Conservation (phyloP, 2,888 invertebrate species). For the Bugulina stolonifera region DNA sequence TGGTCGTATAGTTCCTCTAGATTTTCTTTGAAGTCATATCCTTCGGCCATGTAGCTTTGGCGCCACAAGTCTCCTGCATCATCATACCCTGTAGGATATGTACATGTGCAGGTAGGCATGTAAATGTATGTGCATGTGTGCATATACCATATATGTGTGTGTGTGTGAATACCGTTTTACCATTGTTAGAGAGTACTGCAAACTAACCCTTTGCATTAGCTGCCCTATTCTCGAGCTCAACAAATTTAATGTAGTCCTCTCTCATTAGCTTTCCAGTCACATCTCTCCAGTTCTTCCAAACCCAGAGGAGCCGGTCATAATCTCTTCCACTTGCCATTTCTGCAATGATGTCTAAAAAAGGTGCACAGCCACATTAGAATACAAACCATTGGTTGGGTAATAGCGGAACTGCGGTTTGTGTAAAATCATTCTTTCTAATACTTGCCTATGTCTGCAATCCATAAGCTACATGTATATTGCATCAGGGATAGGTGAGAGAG, state of each 20-base stretch:
- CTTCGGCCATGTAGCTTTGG: slow-evolving; percentile 70
- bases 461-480: no score
- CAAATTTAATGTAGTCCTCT: slow-evolving; percentile 71
- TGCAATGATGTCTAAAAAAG: no score
- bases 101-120: neutral
- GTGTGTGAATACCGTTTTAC: no score
- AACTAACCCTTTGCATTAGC: slow-evolving; percentile 63
- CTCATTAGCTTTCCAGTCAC: slow-evolving; percentile 70
- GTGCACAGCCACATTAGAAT: no score
- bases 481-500: no score
- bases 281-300: slow-evolving; percentile 77
- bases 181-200: no score
- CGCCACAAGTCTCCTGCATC: slow-evolving; percentile 85
- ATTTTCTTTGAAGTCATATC: slow-evolving; percentile 60
- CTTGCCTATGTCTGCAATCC: no score
- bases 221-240: slow-evolving; percentile 72
- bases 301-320: slow-evolving; percentile 68
- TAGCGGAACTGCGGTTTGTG: no score
- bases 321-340: slow-evolving; percentile 55
- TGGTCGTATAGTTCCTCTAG: slow-evolving; percentile 57
- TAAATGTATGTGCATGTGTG: neutral
- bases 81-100: slow-evolving; percentile 65
- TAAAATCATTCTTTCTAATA: no score
- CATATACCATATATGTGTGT: neutral
- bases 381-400: no score